These are phyloP conservation scores for Pteria penguin DNA, from an alignment of 2,888 invertebrate species.

Conservation along the genomic window DNA sequence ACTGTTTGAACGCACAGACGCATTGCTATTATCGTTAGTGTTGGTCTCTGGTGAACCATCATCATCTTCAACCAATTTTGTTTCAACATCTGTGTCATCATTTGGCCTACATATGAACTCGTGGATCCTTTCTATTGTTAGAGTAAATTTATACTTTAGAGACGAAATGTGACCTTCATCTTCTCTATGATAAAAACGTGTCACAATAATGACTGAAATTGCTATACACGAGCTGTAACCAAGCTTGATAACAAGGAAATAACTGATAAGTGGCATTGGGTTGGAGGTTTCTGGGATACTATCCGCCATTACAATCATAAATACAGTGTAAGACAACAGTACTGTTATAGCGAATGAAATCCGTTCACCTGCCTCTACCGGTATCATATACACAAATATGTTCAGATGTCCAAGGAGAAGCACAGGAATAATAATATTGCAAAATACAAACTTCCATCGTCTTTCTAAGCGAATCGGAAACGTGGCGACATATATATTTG, in stretches of 20 bases:
- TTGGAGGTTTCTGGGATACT: neutral
- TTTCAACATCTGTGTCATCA: neutral
- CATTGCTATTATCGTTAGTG: neutral
- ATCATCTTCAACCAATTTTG: no score
- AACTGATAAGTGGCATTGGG: slow-evolving; percentile 5
- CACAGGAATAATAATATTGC: neutral
- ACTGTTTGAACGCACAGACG: no score
- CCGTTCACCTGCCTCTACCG: neutral
- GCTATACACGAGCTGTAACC: slow-evolving; percentile 13
- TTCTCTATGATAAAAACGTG: slow-evolving; percentile 11
- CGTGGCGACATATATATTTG: neutral
- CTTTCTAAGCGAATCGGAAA: neutral
- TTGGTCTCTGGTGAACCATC: no score
- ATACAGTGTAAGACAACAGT: neutral
- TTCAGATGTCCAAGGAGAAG: neutral
- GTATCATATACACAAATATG: neutral
- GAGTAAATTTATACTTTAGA: neutral
- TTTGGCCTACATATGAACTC: neutral
- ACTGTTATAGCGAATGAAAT: neutral
- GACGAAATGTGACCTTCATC: neutral
- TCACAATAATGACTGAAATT: slow-evolving; percentile 1
- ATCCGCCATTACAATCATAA: neutral
- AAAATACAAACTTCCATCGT: neutral
- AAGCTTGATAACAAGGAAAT: slow-evolving; percentile 23
- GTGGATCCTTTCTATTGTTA: neutral